These are phyloP conservation scores for Drosophila lacertosa DNA, from an alignment of 1,140 invertebrate genomes.

Conservation along the genomic window DNA sequence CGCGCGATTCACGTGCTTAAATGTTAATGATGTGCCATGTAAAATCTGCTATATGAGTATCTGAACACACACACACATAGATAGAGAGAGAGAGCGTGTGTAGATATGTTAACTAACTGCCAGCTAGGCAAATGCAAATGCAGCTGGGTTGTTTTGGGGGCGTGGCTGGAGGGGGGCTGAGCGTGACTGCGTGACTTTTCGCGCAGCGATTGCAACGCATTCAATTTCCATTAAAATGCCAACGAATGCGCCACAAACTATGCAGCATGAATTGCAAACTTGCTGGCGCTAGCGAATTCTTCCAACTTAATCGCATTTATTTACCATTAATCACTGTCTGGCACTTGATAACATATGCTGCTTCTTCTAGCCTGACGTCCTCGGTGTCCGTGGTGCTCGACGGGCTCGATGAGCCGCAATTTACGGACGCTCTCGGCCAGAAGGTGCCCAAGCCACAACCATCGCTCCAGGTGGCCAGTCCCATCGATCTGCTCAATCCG, in stretches of 20 bases:
- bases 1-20: constrained; percentile 66
- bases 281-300: constrained; percentile 1
- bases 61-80: constrained; percentile 20
- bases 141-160: not conserved
- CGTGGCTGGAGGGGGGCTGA: not conserved
- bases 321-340: constrained; percentile 53
- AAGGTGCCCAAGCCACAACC: constrained; percentile 86
- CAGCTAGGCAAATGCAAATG: constrained; percentile 20
- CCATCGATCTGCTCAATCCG: constrained; percentile 89
- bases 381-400: constrained; percentile 87
- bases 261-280: constrained; percentile 65
- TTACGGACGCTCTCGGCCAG: constrained; percentile 87
- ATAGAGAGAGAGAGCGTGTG: constrained; percentile 20
- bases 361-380: constrained; percentile 85
- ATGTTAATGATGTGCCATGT: constrained; percentile 71
- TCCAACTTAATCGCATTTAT: constrained; percentile 42
- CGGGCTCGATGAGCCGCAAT: constrained; percentile 85
- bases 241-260: constrained; percentile 57
- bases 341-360: constrained; percentile 43
- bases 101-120: constrained; percentile 59
- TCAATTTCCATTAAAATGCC: constrained; percentile 74
- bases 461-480: constrained; percentile 88
- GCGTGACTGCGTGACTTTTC: constrained; percentile 65
- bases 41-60: not conserved
- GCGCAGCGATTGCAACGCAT: constrained; percentile 53